A percentile compares a stretch with the other conserved stretches of the same genome.
Conservation (phyloP, 2,888 invertebrate species). For the Amphipoea oculea region DNA sequence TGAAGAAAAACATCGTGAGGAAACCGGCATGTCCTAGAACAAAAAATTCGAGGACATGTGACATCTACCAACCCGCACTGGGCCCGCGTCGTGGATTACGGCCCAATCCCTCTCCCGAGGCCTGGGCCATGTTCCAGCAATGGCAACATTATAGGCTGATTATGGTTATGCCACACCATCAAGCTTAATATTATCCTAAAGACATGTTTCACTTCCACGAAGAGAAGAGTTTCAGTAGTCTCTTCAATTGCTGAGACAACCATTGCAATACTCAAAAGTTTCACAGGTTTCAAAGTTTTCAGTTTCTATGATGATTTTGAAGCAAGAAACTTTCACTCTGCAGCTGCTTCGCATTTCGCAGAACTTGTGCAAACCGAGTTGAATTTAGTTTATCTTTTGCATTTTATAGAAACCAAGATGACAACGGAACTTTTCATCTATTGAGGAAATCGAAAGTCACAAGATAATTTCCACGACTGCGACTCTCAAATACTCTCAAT, state of each 20-base stretch:
- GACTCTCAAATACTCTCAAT: neutral
- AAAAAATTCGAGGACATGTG: no score
- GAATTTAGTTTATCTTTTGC: neutral
- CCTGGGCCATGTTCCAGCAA: neutral
- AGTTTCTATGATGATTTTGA: constrained; percentile 27
- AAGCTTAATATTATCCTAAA: neutral
- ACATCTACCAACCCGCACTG: no score
- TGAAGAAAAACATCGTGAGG: neutral
- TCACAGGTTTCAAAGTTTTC: no score
- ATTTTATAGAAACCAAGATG: constrained; percentile 10
- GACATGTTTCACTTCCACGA: neutral
- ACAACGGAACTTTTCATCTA: neutral
- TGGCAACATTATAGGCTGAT: neutral
- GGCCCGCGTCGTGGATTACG: neutral
- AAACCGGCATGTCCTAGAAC: neutral
- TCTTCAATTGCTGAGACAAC: neutral
- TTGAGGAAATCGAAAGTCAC: constrained; percentile 24
- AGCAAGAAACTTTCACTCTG: constrained; percentile 25
- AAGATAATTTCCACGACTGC: neutral
- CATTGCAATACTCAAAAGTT: constrained; percentile 14
- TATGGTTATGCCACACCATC: neutral
- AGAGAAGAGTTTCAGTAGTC: neutral
- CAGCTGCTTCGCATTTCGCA: constrained; percentile 20
- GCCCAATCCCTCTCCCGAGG: neutral
- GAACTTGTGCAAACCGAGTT: constrained; percentile 5